Conservation (phyloP, 2,797 vertebrate genomes). For the Malurus leucopterus region DNA sequence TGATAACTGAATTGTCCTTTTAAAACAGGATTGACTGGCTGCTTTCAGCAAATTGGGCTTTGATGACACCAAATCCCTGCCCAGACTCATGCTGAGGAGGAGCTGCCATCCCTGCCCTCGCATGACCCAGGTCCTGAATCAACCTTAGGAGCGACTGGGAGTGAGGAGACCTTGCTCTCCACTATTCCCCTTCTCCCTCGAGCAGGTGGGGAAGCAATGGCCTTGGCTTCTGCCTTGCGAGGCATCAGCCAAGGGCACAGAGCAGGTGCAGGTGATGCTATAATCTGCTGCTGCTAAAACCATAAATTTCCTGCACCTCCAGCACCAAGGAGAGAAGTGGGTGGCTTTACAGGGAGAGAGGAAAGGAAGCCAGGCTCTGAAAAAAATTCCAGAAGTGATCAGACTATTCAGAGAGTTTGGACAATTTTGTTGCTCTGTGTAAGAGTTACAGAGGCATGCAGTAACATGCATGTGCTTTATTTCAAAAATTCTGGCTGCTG, state of each 20-base stretch:
- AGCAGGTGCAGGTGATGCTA: neutral
- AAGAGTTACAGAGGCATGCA: neutral
- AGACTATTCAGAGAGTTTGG: neutral
- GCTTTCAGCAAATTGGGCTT: neutral
- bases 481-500: neutral
- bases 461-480: neutral
- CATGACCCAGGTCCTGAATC: neutral
- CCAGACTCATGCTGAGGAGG: neutral
- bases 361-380: neutral
- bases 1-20: neutral
- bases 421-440: neutral
- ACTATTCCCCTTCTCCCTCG: neutral
- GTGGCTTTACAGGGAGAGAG: neutral
- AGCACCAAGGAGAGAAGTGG: neutral
- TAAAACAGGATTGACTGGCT: neutral
- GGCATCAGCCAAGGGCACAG: neutral
- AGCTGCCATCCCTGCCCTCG: neutral
- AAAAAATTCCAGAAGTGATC: neutral
- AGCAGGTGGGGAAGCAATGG: neutral
- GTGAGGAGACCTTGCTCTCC: neutral
- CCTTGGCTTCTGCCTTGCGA: neutral
- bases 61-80: neutral
- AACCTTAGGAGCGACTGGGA: neutral
- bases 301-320: neutral
- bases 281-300: neutral